phyloP scores from a whole-genome alignment of 2,888 invertebrate species.

The Monopis laevigella region DNA sequence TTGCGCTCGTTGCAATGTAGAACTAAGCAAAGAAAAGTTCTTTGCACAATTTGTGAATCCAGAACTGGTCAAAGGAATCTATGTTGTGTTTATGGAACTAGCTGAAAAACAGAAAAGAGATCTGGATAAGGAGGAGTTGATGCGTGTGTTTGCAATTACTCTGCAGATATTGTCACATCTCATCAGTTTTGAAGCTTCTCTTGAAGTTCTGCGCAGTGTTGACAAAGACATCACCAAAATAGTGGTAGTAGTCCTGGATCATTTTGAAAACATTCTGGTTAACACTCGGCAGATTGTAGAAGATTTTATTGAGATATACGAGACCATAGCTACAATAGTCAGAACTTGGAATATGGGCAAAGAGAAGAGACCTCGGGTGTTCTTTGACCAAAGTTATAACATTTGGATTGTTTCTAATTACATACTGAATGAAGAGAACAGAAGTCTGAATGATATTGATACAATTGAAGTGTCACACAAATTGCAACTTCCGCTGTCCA shows the following conservation, averaged over 20 bases:
- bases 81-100: conserved; percentile 39
- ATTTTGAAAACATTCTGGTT: conserved; percentile 47
- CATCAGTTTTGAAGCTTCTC: conserved; percentile 43
- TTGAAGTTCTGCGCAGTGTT: conserved; percentile 32
- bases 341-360: conserved; percentile 31
- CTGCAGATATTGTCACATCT: conserved; percentile 44
- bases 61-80: conserved; percentile 38
- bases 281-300: conserved; percentile 29
- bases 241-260: conserved; percentile 36
- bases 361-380: conserved; percentile 30
- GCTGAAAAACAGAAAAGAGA: conserved; percentile 32
- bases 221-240: conserved; percentile 32
- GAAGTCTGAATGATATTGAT: no score
- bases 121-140: conserved; percentile 38
- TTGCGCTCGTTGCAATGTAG: conserved; percentile 48
- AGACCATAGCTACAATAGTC: conserved; percentile 38
- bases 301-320: conserved; percentile 44
- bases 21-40: conserved; percentile 34
- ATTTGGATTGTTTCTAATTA: conserved; percentile 50
- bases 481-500: conserved; percentile 32
- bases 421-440: no score
- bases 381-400: conserved; percentile 36
- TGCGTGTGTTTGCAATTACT: conserved; percentile 41
- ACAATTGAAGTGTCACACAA: no score
- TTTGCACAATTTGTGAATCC: conserved; percentile 39